A percentile compares a stretch with the other conserved stretches of the same genome.
These are phyloP conservation scores for Diaprepes abbreviatus DNA, from an alignment of 2,888 invertebrate genomes.

Conservation along the genomic window DNA sequence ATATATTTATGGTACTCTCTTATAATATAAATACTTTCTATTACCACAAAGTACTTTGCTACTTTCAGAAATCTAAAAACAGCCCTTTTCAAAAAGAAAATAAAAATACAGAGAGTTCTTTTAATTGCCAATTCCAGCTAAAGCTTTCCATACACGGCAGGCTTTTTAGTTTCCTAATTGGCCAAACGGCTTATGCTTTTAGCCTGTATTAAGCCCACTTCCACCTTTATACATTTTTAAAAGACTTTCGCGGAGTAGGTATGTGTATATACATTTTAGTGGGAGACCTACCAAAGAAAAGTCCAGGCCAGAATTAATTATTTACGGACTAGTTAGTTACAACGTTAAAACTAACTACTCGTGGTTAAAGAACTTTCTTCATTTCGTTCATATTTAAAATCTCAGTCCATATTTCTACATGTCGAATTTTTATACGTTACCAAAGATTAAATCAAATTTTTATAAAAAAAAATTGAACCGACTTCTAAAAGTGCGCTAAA, in stretches of 20 bases:
- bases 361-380: too few species aligned
- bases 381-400: too few species aligned
- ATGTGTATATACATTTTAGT: conserved; percentile 22
- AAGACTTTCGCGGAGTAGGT: conserved; percentile 55
- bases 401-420: too few species aligned
- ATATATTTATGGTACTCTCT: too few species aligned
- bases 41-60: too few species aligned
- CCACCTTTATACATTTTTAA: conserved; percentile 68
- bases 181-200: conserved; percentile 69
- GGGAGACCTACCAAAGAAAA: conserved; percentile 25
- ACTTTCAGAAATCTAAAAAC: neutral
- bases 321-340: too few species aligned
- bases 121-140: conserved; percentile 24
- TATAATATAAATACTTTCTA: too few species aligned
- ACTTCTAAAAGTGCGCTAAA: too few species aligned
- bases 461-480: too few species aligned
- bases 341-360: too few species aligned
- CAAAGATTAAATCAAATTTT: too few species aligned
- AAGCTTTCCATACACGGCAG: conserved; percentile 36
- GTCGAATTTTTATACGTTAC: too few species aligned
- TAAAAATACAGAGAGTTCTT: conserved; percentile 11
- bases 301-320: neutral
- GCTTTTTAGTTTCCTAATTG: conserved; percentile 59
- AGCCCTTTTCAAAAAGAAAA: neutral
- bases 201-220: conserved; percentile 66